Evolutionary conservation across 2,888 invertebrate genomes (phyloP), one percentile per base, ranked within the genome.

Genomic region (Patella pellucida): DNA sequence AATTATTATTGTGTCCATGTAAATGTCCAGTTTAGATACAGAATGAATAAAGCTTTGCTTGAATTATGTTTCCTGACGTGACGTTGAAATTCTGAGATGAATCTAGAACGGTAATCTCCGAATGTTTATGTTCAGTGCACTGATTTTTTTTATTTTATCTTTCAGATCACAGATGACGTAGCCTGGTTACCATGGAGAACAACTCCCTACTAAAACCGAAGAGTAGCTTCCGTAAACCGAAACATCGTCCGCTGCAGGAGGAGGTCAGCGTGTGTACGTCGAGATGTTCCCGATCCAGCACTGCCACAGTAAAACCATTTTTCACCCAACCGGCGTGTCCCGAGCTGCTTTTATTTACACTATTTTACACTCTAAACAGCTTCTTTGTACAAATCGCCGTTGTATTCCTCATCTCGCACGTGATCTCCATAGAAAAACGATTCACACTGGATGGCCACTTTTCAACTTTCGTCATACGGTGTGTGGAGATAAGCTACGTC

Each of bases 401-500:
- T 19, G 62, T 62, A 19, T 62, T 62, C 2, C 19, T 62, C n/a
- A 62, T 62, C 19, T 62, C 62, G 19, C n/a, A 62, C 5, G 19
- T 62, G 9, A 62, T 62, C n/a, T 62, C 62, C 12, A 19, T 62
- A 62, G 62, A 62, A 62, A n/a, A 62, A 19, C 62, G 19, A 9
- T 62, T 62, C 19, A 19, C 62, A 62, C 19, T 62, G 16, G 62
- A 62, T 62, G 62, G 19, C 62, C n/a, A 62, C 9, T 62, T 62
- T 15, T 62, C 62, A 2, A n/a, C n/a, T 19, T 19, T n/a, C 19
- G 16, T 72, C 12, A 7, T 72, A 15, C 27, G 23, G 4, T 50
- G 72, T 27, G 27, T 19, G 3, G 72, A 62, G 14, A 72, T 72
- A 15, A 62, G 72, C 4, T 72, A 62, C 31, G 16, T 72, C 16